phyloP scores from a whole-genome alignment of 2,888 invertebrate genomes.

The Mystacides longicornis region DNA sequence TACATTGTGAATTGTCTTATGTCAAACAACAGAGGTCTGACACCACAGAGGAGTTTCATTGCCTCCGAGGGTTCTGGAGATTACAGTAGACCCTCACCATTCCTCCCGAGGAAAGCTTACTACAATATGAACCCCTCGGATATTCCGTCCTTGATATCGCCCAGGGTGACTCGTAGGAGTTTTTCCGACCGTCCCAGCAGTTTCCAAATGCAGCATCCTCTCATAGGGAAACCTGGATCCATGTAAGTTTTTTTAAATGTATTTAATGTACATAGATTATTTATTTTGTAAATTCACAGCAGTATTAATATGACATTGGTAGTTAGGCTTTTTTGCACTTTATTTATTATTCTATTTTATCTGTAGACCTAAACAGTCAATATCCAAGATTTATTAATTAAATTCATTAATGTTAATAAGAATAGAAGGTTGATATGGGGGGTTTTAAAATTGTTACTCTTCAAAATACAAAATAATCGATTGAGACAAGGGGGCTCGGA shows the following conservation, averaged over 20 bases:
- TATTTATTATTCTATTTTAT: too few species aligned
- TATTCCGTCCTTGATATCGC: conserved; percentile 23
- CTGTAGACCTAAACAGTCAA: too few species aligned
- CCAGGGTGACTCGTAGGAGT: conserved; percentile 22
- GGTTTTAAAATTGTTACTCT: too few species aligned
- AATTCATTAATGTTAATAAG: too few species aligned
- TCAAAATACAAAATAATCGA: too few species aligned
- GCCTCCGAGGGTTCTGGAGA: conserved; percentile 18
- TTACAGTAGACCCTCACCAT: conserved; percentile 23
- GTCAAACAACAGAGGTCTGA: conserved; percentile 23
- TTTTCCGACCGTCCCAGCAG: conserved; percentile 22
- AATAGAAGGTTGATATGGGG: too few species aligned
- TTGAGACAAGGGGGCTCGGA: too few species aligned
- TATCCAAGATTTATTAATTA: too few species aligned
- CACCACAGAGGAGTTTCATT: conserved; percentile 23
- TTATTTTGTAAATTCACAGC: neutral
- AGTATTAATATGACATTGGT: too few species aligned
- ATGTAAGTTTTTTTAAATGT: conserved; percentile 21
- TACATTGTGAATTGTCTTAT: conserved; percentile 13
- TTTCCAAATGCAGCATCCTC: conserved; percentile 26
- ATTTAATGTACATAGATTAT: conserved; percentile 8
- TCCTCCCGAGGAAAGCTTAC: conserved; percentile 25
- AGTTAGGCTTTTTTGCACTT: too few species aligned
- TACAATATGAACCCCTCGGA: conserved; percentile 22
- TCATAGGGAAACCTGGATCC: conserved; percentile 25